Conservation (phyloP, 2,113 vertebrate species). For the Calypte anna region DNA sequence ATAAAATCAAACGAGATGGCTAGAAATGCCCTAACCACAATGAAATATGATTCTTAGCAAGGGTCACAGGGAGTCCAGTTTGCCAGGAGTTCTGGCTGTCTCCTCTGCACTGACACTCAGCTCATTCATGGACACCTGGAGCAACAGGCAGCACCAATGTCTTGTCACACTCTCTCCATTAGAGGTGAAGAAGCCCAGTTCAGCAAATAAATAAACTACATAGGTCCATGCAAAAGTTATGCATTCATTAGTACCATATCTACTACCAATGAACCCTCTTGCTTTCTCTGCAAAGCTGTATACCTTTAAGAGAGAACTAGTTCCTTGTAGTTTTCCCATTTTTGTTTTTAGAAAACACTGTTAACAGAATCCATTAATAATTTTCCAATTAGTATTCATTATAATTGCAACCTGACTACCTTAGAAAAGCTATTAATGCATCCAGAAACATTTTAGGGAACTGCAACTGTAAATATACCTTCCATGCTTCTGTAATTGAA, state of each 20-base stretch:
- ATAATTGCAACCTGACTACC: neutral
- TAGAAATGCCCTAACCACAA: neutral
- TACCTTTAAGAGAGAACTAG: neutral
- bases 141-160: neutral
- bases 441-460: neutral
- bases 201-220: neutral
- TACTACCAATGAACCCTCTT: neutral
- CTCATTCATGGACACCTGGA: neutral
- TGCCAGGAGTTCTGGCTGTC: neutral
- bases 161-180: neutral
- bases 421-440: neutral
- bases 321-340: neutral
- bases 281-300: neutral
- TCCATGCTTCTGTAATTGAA: neutral
- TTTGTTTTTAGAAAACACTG: neutral
- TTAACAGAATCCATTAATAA: neutral
- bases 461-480: neutral
- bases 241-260: neutral
- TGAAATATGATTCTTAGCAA: neutral
- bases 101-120: neutral
- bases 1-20: neutral
- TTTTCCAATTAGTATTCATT: neutral
- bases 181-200: neutral
- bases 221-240: rapidly evolving
- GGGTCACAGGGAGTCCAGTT: neutral